These are phyloP conservation scores for Drosophila paucipuncta DNA, from an alignment of 2,888 invertebrate species.

Conservation along the genomic window DNA sequence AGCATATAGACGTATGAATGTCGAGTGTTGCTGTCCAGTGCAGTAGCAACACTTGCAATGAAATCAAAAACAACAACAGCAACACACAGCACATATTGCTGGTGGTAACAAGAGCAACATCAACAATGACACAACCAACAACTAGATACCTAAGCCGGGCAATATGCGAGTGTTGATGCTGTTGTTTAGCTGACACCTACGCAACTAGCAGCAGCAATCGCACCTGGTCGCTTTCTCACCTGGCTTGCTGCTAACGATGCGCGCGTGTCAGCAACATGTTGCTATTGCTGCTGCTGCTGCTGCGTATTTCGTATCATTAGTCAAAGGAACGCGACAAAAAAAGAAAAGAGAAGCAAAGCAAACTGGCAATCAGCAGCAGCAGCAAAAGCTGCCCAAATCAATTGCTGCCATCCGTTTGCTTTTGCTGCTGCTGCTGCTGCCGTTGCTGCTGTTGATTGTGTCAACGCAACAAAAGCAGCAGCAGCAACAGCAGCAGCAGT, in stretches of 20 bases:
- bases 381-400: slow-evolving; percentile 82
- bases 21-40: slow-evolving; percentile 36
- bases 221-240: slow-evolving; percentile 38
- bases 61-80: slow-evolving; percentile 27
- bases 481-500: slow-evolving; percentile 3
- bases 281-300: slow-evolving; percentile 39
- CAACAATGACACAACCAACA: slow-evolving; percentile 37
- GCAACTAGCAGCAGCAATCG: slow-evolving; percentile 44
- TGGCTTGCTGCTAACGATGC: slow-evolving; percentile 74
- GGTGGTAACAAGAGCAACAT: slow-evolving; percentile 36
- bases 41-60: slow-evolving; percentile 50
- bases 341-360: slow-evolving; percentile 35
- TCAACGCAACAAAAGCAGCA: slow-evolving; percentile 39
- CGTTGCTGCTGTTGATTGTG: slow-evolving; percentile 50
- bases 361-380: slow-evolving; percentile 70
- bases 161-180: slow-evolving; percentile 38
- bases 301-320: slow-evolving; percentile 79
- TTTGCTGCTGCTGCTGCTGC: slow-evolving; percentile 25
- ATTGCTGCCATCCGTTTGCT: slow-evolving; percentile 62
- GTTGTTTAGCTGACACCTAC: slow-evolving; percentile 59
- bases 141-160: slow-evolving; percentile 28
- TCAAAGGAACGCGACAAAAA: slow-evolving; percentile 62
- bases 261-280: slow-evolving; percentile 74
- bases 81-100: slow-evolving; percentile 29
- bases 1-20: slow-evolving; percentile 26